These are phyloP conservation scores for Blomia tropicalis DNA, from an alignment of 2,888 invertebrate genomes.

Conservation along the genomic window DNA sequence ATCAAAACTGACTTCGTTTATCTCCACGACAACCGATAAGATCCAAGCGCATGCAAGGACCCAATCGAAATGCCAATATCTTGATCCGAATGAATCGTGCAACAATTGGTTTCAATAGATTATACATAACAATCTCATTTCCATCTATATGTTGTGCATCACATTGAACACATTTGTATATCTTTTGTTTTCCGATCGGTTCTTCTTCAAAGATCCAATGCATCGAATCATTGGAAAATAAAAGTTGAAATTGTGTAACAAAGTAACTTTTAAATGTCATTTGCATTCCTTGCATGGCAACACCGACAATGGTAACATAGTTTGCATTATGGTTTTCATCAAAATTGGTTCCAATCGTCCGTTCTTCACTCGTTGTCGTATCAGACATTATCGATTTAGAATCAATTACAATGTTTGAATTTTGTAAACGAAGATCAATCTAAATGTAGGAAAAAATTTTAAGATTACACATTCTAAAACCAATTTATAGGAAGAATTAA, in stretches of 20 bases:
- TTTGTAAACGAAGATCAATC: conserved; percentile 12
- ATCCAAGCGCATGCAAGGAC: conserved; percentile 31
- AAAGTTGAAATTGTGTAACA: conserved; percentile 29
- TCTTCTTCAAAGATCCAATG: conserved; percentile 32
- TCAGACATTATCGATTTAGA: not conserved
- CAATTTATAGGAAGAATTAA: too few relatives aligned
- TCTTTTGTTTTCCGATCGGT: conserved; percentile 31
- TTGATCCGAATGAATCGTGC: conserved; percentile 30
- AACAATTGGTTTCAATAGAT: conserved; percentile 30
- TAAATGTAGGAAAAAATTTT: conserved; percentile 24
- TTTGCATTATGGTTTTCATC: not conserved
- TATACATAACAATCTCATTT: conserved; percentile 30
- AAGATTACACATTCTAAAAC: not conserved
- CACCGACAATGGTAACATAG: conserved; percentile 29
- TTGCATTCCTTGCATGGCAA: conserved; percentile 31
- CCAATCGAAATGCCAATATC: conserved; percentile 29
- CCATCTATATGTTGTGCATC: conserved; percentile 28
- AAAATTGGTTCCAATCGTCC: not conserved
- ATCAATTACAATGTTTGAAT: conserved; percentile 11
- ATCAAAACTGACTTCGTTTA: conserved; percentile 26
- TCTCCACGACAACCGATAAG: conserved; percentile 31
- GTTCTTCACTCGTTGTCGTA: not conserved
- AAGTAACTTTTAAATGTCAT: conserved; percentile 29
- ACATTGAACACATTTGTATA: conserved; percentile 31
- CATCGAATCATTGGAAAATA: conserved; percentile 31